Evolutionary conservation across 1,140 invertebrate species (phyloP), one percentile per base, ranked within the genome.

Genomic region (Aleiodes sp.): DNA sequence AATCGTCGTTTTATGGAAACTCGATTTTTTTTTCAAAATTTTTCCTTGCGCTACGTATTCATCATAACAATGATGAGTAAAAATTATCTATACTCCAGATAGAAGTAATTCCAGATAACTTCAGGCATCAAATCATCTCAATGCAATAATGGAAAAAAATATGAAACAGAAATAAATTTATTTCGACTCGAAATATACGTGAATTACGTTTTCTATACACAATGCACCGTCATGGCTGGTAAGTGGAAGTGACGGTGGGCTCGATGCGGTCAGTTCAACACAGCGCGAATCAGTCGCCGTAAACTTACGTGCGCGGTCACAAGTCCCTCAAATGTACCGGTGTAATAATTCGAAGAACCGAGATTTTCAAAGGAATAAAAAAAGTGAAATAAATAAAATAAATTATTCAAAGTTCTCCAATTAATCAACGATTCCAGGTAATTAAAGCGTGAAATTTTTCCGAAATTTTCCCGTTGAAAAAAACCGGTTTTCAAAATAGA

Each of bases 231-330:
- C 61, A 63, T 43, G 61, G 37, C 19, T 24, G 24, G 61, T 63
- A 4, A 14, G 61, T 63, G 61, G 61, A 63, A 63, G 61, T 39
- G 61, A 37, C 12, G 29, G 31, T 62, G 60, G 61, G 24, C 41
- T 24, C 37, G 37, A 2, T 6, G 24, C 62, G 26, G 62, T 65
- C 41, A 65, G n/a, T 12, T 41, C 62, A 29, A 16, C 41, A 28
- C 39, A 19, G n/a, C 41, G 29, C 39, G 41, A n/a, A 46, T 65
- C 62, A 65, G 62, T 65, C 62, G 39, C 35, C 26, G 35, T 46
- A 65, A 65, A 65, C 62, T 65, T 41, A 65, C 28, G 39, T 65
- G 9, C 39, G 62, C 28, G 41, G n/a, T 10, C 41, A 43, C 41
- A 65, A 43, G 12, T 65, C 39, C 41, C 29, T 14, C 2, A 9